Conservation (phyloP, 2,113 vertebrate species). For the Cyprinodon variegatus region DNA sequence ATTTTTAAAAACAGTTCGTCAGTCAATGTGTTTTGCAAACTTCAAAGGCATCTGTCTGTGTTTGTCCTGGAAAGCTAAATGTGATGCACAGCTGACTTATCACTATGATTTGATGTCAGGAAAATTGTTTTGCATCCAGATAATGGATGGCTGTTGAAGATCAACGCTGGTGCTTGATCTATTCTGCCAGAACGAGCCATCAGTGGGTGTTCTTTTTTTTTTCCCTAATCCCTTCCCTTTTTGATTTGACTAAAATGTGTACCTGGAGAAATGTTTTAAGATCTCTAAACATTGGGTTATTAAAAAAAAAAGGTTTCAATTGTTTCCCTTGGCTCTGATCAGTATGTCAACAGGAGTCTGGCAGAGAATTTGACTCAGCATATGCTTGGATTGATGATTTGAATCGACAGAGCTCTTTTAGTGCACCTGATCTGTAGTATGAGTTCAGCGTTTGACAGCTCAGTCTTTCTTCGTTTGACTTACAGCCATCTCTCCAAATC, state of each 20-base stretch:
- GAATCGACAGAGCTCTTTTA: constrained; percentile 30
- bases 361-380: constrained; percentile 29
- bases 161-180: constrained; percentile 4
- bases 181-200: constrained; percentile 19
- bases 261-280: constrained; percentile 13
- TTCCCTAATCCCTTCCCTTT: neutral
- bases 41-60: neutral
- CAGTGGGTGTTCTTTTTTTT: constrained; percentile 3
- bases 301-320: constrained; percentile 15
- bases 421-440: constrained; percentile 58
- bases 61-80: neutral
- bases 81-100: constrained; percentile 7
- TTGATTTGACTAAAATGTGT: constrained; percentile 11
- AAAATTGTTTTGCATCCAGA: constrained; percentile 1
- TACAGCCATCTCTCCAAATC: constrained; percentile 48
- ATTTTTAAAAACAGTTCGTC: neutral
- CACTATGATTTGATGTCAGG: constrained; percentile 35
- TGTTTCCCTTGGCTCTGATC: constrained; percentile 57
- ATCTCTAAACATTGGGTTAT: constrained; percentile 32
- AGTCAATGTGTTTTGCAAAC: neutral
- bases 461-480: constrained; percentile 43
- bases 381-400: constrained; percentile 14
- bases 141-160: constrained; percentile 9
- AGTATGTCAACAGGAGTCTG: constrained; percentile 54
- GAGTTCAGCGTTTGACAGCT: constrained; percentile 47